Percentiles rank a stretch among this genome's conserved stretches.
Conservation (phyloP, 2,113 vertebrate genomes). For the Numenius arquata region DNA sequence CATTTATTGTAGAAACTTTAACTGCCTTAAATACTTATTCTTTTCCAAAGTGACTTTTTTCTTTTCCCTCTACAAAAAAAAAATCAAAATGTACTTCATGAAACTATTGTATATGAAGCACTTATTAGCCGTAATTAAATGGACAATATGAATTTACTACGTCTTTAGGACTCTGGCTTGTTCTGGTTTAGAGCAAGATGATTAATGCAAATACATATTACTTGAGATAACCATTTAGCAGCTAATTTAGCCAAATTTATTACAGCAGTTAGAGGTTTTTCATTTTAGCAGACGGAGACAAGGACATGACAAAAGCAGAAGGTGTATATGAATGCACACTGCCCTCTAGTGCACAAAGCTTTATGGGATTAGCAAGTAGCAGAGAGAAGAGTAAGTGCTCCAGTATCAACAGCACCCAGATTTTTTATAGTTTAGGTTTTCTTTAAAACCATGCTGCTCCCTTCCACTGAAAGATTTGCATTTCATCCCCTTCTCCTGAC, state of each 20-base stretch:
- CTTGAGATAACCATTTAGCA: conserved; percentile 99
- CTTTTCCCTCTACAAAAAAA: conserved; percentile 23
- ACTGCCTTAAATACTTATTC: conserved; percentile 35
- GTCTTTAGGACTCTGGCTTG: conserved; percentile 87
- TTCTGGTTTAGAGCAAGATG: conserved; percentile 94
- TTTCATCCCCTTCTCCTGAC: conserved; percentile 40
- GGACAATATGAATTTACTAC: conserved; percentile 93
- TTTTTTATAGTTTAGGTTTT: conserved; percentile 1
- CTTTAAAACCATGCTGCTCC: conserved; percentile 21
- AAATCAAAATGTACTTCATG: conserved; percentile 78
- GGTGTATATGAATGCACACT: conserved; percentile 80
- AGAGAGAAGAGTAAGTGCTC: not conserved
- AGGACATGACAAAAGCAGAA: conserved; percentile 79
- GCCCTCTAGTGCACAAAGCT: conserved; percentile 79
- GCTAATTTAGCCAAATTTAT: conserved; percentile 99
- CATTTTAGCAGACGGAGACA: conserved; percentile 85
- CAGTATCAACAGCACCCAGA: not conserved
- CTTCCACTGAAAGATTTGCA: conserved; percentile 42
- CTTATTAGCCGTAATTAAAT: conserved; percentile 97
- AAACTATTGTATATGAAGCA: conserved; percentile 88
- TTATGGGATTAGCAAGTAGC: not conserved
- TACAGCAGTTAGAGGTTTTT: conserved; percentile 90
- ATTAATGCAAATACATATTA: conserved; percentile 99
- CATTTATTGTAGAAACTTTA: conserved; percentile 26
- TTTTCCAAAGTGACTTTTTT: conserved; percentile 79